Conservation (phyloP, 2,888 invertebrate genomes). For the Noctua pronuba region DNA sequence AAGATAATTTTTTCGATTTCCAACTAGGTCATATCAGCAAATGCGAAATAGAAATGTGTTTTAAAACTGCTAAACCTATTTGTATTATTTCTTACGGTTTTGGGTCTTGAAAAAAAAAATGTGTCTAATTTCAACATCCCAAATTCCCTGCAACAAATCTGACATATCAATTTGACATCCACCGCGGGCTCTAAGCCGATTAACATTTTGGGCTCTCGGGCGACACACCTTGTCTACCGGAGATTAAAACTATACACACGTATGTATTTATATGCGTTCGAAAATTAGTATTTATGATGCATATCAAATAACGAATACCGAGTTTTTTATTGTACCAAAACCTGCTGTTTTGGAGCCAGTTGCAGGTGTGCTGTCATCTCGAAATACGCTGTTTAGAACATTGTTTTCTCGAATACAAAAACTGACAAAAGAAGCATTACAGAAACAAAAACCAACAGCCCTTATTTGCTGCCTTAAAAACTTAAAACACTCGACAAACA, state of each 20-base stretch:
- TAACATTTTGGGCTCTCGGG: constrained; percentile 69
- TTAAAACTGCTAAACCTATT: neutral
- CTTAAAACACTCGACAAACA: constrained; percentile 39
- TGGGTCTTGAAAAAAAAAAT: constrained; percentile 54
- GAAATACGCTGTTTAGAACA: constrained; percentile 8
- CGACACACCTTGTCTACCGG: constrained; percentile 54
- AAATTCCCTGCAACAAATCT: constrained; percentile 70
- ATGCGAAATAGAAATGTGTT: neutral
- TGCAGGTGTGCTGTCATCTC: constrained; percentile 30
- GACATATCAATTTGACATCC: constrained; percentile 78
- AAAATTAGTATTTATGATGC: constrained; percentile 53
- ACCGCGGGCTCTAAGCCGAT: constrained; percentile 77
- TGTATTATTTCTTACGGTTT: constrained; percentile 7
- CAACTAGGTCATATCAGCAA: neutral
- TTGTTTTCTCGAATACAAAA: constrained; percentile 19
- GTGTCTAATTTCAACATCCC: constrained; percentile 65
- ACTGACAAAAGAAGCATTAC: constrained; percentile 13
- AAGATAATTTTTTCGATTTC: neutral
- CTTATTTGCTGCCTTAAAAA: constrained; percentile 32
- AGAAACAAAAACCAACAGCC: constrained; percentile 33
- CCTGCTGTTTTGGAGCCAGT: constrained; percentile 28
- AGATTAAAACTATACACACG: constrained; percentile 60
- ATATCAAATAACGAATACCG: constrained; percentile 51
- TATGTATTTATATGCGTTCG: constrained; percentile 34
- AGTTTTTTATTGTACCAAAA: constrained; percentile 44